phyloP scores from a whole-genome alignment of 37 sponge, comb jelly and placozoan species.

The Haliclona indistincta region DNA sequence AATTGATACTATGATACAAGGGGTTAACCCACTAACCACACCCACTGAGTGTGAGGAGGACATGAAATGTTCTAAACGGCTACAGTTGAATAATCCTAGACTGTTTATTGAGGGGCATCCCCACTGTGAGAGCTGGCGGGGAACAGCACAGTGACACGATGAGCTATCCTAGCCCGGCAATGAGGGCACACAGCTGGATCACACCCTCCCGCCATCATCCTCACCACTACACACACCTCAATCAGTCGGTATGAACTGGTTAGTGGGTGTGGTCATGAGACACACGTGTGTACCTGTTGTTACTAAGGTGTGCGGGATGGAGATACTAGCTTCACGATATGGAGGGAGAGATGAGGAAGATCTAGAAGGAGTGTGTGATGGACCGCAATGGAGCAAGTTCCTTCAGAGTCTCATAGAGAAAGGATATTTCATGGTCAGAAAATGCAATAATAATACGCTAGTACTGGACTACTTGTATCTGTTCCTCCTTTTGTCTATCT shows the following conservation, averaged over 20 bases:
- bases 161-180: conserved; percentile 52
- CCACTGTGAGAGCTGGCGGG: not conserved
- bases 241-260: too few species aligned
- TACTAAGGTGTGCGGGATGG: conserved; percentile 67
- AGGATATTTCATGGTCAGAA: conserved; percentile 58
- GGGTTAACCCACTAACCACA: too few species aligned
- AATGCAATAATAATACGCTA: not conserved
- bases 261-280: too few species aligned
- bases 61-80: too few species aligned
- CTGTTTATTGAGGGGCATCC: too few species aligned
- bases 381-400: conserved; percentile 54
- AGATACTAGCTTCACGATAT: conserved; percentile 47
- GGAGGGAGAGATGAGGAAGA: conserved; percentile 11
- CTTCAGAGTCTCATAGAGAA: conserved; percentile 44
- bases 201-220: too few species aligned
- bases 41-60: too few species aligned
- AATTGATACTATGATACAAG: too few species aligned
- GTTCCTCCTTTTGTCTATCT: not conserved
- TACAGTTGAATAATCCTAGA: too few species aligned
- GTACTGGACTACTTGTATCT: not conserved
- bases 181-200: conserved; percentile 58
- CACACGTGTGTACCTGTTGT: too few species aligned
- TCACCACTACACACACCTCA: too few species aligned
- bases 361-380: too few species aligned
- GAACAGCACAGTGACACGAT: conserved; percentile 33